Conservation (phyloP, 1,140 invertebrate genomes). For the Plutomurus gul region DNA sequence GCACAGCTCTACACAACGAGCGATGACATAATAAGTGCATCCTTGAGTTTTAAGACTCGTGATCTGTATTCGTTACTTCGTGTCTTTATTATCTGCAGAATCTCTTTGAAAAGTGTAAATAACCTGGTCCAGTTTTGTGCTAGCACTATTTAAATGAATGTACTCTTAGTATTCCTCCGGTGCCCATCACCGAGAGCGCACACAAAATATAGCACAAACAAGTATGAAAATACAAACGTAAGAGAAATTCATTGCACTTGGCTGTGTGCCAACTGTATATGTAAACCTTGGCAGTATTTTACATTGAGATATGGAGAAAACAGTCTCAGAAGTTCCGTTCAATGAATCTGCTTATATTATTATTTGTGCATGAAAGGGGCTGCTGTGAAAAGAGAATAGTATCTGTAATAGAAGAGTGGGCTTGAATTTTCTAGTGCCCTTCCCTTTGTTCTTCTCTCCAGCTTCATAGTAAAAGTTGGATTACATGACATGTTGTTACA, state of each 20-base stretch:
- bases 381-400: neutral
- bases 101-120: no score
- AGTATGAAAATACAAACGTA: neutral
- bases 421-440: no score
- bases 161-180: neutral
- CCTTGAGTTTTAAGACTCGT: neutral
- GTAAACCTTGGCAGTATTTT: neutral
- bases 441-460: no score
- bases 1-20: no score
- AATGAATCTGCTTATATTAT: slow-evolving; percentile 26
- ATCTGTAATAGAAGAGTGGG: no score
- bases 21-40: no score
- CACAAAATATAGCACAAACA: neutral
- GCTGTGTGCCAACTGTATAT: neutral
- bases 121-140: neutral
- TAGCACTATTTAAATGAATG: neutral
- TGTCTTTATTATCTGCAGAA: neutral
- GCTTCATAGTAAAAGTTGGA: no score
- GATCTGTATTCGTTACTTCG: neutral
- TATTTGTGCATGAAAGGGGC: neutral
- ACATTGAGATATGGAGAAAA: neutral
- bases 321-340: neutral
- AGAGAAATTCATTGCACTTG: neutral
- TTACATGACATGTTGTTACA: no score
- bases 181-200: neutral